phyloP scores from a whole-genome alignment of 1,140 invertebrate genomes.

The Archivesica marissinica region DNA sequence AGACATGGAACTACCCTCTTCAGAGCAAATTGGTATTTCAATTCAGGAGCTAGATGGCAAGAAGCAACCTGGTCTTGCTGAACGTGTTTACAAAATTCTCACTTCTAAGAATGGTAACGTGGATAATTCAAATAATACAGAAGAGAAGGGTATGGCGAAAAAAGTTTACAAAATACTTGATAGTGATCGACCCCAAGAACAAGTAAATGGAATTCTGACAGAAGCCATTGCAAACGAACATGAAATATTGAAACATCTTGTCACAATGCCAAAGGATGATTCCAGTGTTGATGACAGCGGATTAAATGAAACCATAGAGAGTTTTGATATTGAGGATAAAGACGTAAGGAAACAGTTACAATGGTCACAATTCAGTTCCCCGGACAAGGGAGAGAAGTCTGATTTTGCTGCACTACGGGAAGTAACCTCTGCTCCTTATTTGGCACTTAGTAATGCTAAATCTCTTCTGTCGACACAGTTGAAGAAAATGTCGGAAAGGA shows the following conservation, averaged over 20 bases:
- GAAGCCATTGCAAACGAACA: slow-evolving; percentile 72
- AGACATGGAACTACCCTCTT: slow-evolving; percentile 2
- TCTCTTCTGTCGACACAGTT: slow-evolving; percentile 76
- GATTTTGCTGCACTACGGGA: slow-evolving; percentile 54
- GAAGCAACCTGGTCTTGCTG: slow-evolving; percentile 61
- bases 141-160: slow-evolving; percentile 70
- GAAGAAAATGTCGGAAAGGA: slow-evolving; percentile 74
- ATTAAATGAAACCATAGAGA: slow-evolving; percentile 57
- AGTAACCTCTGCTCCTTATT: slow-evolving; percentile 63
- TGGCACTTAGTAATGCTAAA: slow-evolving; percentile 72
- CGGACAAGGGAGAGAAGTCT: slow-evolving; percentile 58
- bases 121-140: slow-evolving; percentile 8
- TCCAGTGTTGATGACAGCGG: slow-evolving; percentile 68
- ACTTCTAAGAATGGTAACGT: slow-evolving; percentile 12
- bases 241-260: slow-evolving; percentile 66
- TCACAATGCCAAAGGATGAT: slow-evolving; percentile 64
- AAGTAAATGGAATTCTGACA: slow-evolving; percentile 74
- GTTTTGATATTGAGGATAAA: slow-evolving; percentile 66
- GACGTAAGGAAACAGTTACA: slow-evolving; percentile 75
- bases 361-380: slow-evolving; percentile 75
- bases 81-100: slow-evolving; percentile 66
- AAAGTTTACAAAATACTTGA: slow-evolving; percentile 74
- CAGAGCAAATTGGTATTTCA: neutral
- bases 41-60: neutral
- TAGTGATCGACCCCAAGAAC: slow-evolving; percentile 70